Evolutionary conservation across 2,113 vertebrate genomes (phyloP).

Genomic region (Chaetura pelagica): DNA sequence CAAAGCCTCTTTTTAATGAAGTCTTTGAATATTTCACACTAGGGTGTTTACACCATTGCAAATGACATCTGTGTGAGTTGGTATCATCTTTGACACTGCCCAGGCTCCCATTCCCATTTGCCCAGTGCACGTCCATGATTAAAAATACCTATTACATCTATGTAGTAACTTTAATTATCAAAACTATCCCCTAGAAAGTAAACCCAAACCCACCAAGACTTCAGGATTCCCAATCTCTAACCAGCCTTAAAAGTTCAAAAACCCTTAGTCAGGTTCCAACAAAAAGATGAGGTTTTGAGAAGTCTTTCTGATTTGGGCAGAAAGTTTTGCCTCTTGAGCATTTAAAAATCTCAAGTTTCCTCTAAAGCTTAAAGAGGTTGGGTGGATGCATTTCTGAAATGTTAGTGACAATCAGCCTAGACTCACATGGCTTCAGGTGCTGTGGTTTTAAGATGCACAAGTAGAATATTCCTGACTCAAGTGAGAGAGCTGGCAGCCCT

Average conservation of each 20-base stretch:
- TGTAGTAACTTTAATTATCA: not conserved
- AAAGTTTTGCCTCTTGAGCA: not conserved
- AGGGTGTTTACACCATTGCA: not conserved
- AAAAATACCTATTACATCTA: not conserved
- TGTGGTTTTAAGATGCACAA: not conserved
- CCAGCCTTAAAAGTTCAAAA: not conserved
- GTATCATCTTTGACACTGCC: not conserved
- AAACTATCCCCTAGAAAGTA: not conserved
- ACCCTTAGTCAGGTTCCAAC: not conserved
- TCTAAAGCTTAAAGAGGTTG: not conserved
- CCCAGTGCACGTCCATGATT: not conserved
- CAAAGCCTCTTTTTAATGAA: not conserved
- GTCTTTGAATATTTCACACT: not conserved
- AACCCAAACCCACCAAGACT: not conserved
- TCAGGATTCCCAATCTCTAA: not conserved
- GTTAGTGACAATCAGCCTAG: not conserved
- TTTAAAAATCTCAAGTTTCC: too few species aligned
- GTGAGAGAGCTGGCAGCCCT: not conserved
- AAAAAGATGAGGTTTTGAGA: not conserved
- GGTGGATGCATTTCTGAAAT: not conserved
- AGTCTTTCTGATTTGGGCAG: not conserved
- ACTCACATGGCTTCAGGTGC: not conserved
- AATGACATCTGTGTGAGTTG: not conserved
- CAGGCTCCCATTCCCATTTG: not conserved
- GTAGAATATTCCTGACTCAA: not conserved